Conservation (phyloP, 2,113 vertebrate genomes). For the Podilymbus podiceps region DNA sequence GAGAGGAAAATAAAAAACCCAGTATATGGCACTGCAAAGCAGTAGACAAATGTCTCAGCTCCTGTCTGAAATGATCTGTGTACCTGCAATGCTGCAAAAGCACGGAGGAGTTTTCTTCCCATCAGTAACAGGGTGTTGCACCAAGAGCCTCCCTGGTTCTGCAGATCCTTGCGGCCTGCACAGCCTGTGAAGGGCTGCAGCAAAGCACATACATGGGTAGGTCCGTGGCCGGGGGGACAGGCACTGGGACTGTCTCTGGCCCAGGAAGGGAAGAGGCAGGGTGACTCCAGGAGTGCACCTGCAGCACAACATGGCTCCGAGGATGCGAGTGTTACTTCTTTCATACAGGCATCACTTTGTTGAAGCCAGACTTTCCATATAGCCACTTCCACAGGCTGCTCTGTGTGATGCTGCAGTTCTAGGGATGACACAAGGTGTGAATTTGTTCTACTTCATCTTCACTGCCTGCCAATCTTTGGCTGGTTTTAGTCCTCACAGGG, state of each 20-base stretch:
- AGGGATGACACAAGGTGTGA: background rate
- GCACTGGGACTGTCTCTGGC: background rate
- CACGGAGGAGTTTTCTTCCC: background rate
- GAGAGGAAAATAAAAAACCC: background rate
- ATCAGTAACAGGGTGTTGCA: background rate
- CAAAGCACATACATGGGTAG: accelerated
- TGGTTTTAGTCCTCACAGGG: background rate
- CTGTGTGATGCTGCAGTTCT: background rate
- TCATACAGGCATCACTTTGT: accelerated
- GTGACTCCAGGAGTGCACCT: background rate
- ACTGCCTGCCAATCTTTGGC: background rate
- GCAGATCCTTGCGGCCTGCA: background rate
- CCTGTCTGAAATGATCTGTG: background rate
- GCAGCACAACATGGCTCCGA: background rate
- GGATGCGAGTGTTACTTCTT: background rate
- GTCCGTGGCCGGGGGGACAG: background rate
- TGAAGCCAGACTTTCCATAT: background rate
- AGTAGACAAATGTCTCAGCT: background rate
- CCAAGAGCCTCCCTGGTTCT: background rate
- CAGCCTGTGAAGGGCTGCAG: accelerated
- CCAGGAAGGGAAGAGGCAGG: background rate
- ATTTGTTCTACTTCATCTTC: background rate
- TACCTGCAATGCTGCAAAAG: background rate
- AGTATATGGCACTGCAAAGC: background rate
- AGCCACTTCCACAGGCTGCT: background rate